Conservation (phyloP, 2,797 vertebrate species). For the Falco columbarius region DNA sequence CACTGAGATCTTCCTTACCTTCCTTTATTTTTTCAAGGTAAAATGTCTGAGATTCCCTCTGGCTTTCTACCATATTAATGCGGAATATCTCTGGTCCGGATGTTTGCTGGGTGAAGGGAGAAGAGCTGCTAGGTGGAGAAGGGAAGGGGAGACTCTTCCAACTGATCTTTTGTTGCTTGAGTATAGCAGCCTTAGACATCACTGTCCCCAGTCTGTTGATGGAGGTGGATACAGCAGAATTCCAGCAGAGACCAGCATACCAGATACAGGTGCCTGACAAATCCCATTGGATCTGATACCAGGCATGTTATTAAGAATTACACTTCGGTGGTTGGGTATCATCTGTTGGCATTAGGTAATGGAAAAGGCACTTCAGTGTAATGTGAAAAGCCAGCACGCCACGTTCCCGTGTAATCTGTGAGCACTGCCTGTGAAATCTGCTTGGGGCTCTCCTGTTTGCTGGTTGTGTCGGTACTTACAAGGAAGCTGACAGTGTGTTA, state of each 20-base stretch:
- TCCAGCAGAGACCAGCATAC: not conserved
- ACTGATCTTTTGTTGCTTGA: not conserved
- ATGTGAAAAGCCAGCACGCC: not conserved
- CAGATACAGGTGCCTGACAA: not conserved
- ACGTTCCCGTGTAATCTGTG: not conserved
- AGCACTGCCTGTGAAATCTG: not conserved
- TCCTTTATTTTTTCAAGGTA: not conserved
- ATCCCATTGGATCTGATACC: not conserved
- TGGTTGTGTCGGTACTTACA: not conserved
- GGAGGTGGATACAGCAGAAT: not conserved
- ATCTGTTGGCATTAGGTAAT: not conserved
- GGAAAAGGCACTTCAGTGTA: not conserved
- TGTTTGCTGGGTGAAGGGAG: not conserved
- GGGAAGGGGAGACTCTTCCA: not conserved
- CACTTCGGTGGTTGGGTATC: not conserved
- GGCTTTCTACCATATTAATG: not conserved
- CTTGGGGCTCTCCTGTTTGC: not conserved
- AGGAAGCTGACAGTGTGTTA: not conserved
- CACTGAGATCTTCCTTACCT: not conserved
- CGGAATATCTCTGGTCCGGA: not conserved
- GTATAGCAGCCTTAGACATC: fast-evolving
- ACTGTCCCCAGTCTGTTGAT: not conserved
- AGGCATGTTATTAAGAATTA: not conserved
- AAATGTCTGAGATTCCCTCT: not conserved
- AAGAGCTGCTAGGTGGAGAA: not conserved